These are phyloP conservation scores for Trachelipus rathkii DNA, from an alignment of 1,140 invertebrate species.

Conservation along the genomic window DNA sequence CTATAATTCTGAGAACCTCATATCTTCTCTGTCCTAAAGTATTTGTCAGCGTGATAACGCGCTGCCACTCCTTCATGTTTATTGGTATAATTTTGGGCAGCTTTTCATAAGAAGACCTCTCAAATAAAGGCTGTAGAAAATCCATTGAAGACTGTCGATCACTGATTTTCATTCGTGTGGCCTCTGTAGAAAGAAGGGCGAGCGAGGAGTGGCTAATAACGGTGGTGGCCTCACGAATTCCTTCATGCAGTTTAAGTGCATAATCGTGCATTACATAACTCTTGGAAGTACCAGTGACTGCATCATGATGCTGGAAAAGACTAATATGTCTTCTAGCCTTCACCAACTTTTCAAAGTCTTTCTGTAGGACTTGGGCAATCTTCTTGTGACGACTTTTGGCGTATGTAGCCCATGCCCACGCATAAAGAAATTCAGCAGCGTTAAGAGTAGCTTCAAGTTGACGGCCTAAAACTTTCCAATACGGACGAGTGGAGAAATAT, in stretches of 20 bases:
- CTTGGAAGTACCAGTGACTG: conserved; percentile 91
- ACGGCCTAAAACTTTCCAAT: conserved; percentile 80
- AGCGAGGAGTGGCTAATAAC: conserved; percentile 71
- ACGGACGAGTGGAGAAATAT: conserved; percentile 89
- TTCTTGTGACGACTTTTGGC: conserved; percentile 28
- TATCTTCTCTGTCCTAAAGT: conserved; percentile 67
- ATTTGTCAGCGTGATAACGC: conserved; percentile 69
- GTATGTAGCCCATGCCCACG: conserved; percentile 65
- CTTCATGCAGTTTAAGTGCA: conserved; percentile 75
- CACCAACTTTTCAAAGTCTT: conserved; percentile 75
- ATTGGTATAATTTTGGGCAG: conserved; percentile 59
- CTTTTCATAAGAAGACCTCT: conserved; percentile 75
- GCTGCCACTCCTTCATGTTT: conserved; percentile 50
- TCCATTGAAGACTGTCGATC: conserved; percentile 50
- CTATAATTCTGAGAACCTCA: conserved; percentile 68
- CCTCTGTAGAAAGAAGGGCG: conserved; percentile 58
- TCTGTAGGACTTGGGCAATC: conserved; percentile 65
- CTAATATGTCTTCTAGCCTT: conserved; percentile 71
- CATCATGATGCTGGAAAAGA: conserved; percentile 94
- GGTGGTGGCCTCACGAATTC: conserved; percentile 68
- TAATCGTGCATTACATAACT: conserved; percentile 85
- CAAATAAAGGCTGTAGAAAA: conserved; percentile 68
- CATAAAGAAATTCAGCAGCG: conserved; percentile 83
- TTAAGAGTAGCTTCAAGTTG: conserved; percentile 80
- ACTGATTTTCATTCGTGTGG: conserved; percentile 51